phyloP scores from a whole-genome alignment of 2,888 invertebrate species.

The Heliconius charithonia region DNA sequence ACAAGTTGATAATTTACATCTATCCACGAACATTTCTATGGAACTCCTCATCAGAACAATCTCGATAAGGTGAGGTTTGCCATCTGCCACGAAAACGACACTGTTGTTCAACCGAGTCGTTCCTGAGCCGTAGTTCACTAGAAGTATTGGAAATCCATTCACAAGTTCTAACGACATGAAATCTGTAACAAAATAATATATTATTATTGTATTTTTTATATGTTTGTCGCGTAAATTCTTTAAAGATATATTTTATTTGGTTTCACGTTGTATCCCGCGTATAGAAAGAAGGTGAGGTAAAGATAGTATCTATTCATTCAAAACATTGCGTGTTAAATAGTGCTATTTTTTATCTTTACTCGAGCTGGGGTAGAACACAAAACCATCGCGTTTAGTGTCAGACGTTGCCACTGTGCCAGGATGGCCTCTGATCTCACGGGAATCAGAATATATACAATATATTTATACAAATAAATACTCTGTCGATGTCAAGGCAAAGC shows the following conservation, averaged over 20 bases:
- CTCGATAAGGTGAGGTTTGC: slow-evolving; percentile 93
- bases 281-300: background rate
- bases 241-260: background rate
- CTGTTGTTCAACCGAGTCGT: slow-evolving; percentile 88
- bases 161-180: slow-evolving; percentile 95
- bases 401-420: no score
- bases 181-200: slow-evolving; percentile 79
- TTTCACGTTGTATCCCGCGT: background rate
- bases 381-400: no score
- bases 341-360: no score
- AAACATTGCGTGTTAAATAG: no score
- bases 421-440: no score
- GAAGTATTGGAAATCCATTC: slow-evolving; percentile 91
- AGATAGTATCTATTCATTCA: no score
- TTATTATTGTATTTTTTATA: background rate
- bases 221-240: background rate
- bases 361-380: no score
- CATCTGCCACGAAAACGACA: slow-evolving; percentile 90
- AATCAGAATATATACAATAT: no score
- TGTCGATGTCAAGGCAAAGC: no score
- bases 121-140: slow-evolving; percentile 94
- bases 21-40: slow-evolving; percentile 91
- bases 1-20: slow-evolving; percentile 87
- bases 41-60: slow-evolving; percentile 86
- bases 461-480: no score